A percentile compares a stretch with the other conserved stretches of the same genome.
Conservation (phyloP, 2,113 vertebrate species). For the Sander lucioperca region DNA sequence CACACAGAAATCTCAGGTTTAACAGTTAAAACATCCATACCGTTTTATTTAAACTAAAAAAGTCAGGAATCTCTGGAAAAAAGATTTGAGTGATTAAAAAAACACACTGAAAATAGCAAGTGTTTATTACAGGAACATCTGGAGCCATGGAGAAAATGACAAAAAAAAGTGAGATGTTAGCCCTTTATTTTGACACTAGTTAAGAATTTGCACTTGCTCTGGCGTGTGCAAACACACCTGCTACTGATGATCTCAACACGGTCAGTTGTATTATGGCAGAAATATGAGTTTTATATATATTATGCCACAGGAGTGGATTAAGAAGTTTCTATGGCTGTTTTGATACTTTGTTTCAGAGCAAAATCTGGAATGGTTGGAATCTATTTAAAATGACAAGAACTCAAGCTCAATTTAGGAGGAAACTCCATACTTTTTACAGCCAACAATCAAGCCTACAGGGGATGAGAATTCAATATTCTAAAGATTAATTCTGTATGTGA, state of each 20-base stretch:
- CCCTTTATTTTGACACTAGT: background rate
- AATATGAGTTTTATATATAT: background rate
- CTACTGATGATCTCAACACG: background rate
- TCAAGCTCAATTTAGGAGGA: background rate
- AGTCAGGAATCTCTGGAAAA: background rate
- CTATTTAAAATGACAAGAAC: background rate
- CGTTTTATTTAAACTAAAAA: background rate
- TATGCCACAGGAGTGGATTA: background rate
- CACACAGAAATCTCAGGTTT: background rate
- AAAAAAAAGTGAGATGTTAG: background rate
- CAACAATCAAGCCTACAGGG: background rate
- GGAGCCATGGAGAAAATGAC: background rate
- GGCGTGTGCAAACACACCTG: background rate
- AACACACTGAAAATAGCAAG: background rate
- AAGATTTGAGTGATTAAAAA: background rate
- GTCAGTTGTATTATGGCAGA: background rate
- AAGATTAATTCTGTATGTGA: background rate
- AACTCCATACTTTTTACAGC: background rate
- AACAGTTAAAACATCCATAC: background rate
- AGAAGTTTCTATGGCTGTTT: background rate
- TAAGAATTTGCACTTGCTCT: background rate
- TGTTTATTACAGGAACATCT: background rate
- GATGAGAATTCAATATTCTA: background rate
- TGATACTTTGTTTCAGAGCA: background rate
- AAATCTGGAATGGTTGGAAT: background rate